Percentiles rank a stretch among this genome's conserved stretches.
Evolutionary conservation across 2,113 vertebrate genomes (phyloP).

Genomic region (Halcyon senegalensis): DNA sequence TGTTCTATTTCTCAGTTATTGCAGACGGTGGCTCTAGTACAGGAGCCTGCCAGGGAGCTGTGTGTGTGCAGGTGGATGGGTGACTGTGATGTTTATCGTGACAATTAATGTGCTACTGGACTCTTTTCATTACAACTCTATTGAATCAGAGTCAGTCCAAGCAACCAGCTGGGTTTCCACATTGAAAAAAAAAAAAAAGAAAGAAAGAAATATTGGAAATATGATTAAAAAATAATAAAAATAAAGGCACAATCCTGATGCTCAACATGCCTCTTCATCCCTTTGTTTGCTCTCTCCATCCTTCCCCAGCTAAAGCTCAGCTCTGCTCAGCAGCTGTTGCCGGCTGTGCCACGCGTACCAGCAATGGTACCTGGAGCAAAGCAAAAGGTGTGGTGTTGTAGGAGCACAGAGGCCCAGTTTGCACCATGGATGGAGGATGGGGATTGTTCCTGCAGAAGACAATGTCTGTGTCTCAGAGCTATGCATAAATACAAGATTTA

Average conservation of each 20-base stretch:
- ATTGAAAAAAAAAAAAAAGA: not conserved
- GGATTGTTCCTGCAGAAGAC: not conserved
- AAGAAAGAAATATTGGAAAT: not conserved
- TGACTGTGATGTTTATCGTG: slow-evolving; percentile 61
- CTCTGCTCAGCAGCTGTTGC: not conserved
- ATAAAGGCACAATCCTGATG: not conserved
- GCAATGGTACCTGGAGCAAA: not conserved
- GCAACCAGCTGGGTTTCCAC: not conserved
- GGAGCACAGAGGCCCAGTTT: not conserved
- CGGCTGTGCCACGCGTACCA: not conserved
- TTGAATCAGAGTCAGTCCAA: slow-evolving; percentile 41
- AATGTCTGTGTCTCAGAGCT: not conserved
- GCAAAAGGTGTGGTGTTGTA: not conserved
- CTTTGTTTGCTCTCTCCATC: not conserved
- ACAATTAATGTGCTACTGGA: slow-evolving; percentile 56
- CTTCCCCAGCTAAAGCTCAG: not conserved
- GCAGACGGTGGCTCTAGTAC: not conserved
- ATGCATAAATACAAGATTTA: not conserved
- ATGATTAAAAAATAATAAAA: not conserved
- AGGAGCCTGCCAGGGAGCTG: not conserved
- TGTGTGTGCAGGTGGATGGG: not conserved
- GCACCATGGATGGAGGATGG: not conserved
- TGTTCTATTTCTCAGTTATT: slow-evolving; percentile 43
- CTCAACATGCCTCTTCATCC: not conserved
- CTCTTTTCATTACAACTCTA: slow-evolving; percentile 42